Evolutionary conservation across 2,888 invertebrate genomes (phyloP).

Genomic region (Coecobrya sp.): DNA sequence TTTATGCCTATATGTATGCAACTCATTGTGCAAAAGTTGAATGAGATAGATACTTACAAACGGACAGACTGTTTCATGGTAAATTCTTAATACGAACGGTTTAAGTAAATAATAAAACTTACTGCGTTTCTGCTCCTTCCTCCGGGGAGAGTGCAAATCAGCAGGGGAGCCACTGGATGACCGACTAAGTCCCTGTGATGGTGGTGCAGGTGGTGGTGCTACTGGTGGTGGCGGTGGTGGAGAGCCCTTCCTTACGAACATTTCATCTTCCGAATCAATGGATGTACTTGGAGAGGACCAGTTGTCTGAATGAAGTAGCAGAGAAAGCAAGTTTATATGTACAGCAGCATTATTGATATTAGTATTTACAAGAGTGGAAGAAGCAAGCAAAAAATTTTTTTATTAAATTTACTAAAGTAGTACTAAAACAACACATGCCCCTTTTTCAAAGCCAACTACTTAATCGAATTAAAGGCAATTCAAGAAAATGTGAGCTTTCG

Average conservation of each 20-base stretch:
- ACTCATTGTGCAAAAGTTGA: not conserved
- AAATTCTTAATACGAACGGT: not conserved
- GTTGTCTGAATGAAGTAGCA: conserved; percentile 61
- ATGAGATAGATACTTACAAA: not conserved
- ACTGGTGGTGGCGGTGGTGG: conserved; percentile 85
- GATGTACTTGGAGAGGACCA: conserved; percentile 84
- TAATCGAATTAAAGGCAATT: too few species aligned
- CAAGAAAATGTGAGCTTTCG: too few species aligned
- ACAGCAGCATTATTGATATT: not conserved
- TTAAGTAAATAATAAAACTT: conserved; percentile 62
- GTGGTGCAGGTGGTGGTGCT: conserved; percentile 80
- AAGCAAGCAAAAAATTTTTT: not conserved
- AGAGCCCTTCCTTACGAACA: conserved; percentile 76
- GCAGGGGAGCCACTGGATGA: conserved; percentile 77
- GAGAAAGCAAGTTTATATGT: not conserved
- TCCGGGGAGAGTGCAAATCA: conserved; percentile 72
- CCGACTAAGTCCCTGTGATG: conserved; percentile 50
- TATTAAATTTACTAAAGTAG: too few species aligned
- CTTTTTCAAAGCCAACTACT: too few species aligned
- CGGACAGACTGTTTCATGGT: not conserved
- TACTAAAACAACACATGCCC: too few species aligned
- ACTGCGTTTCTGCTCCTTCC: conserved; percentile 74
- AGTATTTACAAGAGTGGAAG: not conserved
- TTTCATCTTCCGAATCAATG: conserved; percentile 86
- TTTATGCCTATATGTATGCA: not conserved